These are phyloP conservation scores for Cyprinodon brontotheroides DNA, from an alignment of 2,113 vertebrate genomes.

Conservation along the genomic window DNA sequence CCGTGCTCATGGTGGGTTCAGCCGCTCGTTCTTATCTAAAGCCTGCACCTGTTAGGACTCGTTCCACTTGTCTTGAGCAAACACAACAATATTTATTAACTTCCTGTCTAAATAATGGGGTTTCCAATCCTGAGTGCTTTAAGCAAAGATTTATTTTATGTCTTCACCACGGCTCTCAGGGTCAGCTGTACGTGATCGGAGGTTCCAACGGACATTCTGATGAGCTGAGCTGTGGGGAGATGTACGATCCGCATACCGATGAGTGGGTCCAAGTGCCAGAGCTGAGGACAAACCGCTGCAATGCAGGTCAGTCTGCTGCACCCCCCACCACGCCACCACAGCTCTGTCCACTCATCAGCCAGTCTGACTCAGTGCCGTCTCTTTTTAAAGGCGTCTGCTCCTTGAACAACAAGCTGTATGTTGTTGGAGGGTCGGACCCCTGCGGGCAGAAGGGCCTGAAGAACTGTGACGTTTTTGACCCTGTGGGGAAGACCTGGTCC, in stretches of 20 bases:
- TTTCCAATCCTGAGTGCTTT: background rate
- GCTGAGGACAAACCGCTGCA: conserved; percentile 95
- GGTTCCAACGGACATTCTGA: conserved; percentile 98
- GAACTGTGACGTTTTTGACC: conserved; percentile 97
- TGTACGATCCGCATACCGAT: conserved; percentile 88
- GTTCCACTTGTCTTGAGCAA: conserved; percentile 13
- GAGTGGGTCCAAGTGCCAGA: conserved; percentile 95
- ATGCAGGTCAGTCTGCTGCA: conserved; percentile 83
- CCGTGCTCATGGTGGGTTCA: conserved; percentile 88
- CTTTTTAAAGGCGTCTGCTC: conserved; percentile 88
- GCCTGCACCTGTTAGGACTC: background rate
- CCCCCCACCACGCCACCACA: background rate
- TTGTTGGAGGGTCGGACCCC: conserved; percentile 96
- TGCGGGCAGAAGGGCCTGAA: conserved; percentile 98
- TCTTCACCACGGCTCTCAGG: conserved; percentile 71
- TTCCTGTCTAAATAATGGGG: background rate
- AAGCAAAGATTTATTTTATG: background rate
- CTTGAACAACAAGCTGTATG: conserved; percentile 91
- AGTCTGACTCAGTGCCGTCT: background rate
- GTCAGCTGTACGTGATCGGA: conserved; percentile 94
- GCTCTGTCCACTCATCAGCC: background rate
- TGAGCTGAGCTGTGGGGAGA: conserved; percentile 96
- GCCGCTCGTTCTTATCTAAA: background rate
- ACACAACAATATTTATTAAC: background rate
- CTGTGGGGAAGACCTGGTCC: conserved; percentile 90